A percentile compares a stretch with the other conserved stretches of the same genome.
These are phyloP conservation scores for Paramisgurnus dabryanus DNA, from an alignment of 2,113 vertebrate genomes.

Conservation along the genomic window DNA sequence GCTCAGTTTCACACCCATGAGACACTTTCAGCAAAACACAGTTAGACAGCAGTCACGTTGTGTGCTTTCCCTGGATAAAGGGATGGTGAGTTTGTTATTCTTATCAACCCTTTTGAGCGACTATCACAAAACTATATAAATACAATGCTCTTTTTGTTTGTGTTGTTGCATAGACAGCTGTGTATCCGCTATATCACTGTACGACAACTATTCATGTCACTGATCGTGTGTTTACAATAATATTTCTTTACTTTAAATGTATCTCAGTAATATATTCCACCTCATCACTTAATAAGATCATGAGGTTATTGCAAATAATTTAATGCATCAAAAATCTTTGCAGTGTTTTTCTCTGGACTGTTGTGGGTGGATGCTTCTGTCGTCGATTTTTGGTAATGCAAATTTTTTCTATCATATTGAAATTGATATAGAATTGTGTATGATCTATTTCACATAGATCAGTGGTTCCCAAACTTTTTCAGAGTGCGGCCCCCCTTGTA, in stretches of 20 bases:
- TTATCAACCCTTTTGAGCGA: neutral
- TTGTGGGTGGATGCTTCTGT: conserved; percentile 6
- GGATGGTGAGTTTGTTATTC: conserved; percentile 23
- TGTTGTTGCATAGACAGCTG: neutral
- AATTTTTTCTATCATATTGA: neutral
- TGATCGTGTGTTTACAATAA: neutral
- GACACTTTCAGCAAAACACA: neutral
- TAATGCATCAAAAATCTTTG: neutral
- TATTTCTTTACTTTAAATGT: neutral
- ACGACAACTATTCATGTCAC: neutral
- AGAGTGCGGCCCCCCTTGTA: too few relatives aligned
- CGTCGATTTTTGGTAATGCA: conserved; percentile 6
- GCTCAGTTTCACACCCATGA: neutral
- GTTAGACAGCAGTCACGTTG: neutral
- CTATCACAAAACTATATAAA: neutral
- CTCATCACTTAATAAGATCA: neutral
- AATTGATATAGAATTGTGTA: too few relatives aligned
- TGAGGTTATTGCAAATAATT: neutral
- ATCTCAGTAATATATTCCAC: neutral
- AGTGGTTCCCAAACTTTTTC: too few relatives aligned
- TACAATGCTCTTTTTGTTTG: neutral
- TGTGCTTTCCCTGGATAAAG: neutral
- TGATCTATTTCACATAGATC: too few relatives aligned
- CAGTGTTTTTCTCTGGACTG: neutral
- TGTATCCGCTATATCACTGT: neutral